Evolutionary conservation across 2,797 vertebrate genomes (phyloP), one percentile per base, ranked within the genome.

Genomic region (Sebastes steindachneri): DNA sequence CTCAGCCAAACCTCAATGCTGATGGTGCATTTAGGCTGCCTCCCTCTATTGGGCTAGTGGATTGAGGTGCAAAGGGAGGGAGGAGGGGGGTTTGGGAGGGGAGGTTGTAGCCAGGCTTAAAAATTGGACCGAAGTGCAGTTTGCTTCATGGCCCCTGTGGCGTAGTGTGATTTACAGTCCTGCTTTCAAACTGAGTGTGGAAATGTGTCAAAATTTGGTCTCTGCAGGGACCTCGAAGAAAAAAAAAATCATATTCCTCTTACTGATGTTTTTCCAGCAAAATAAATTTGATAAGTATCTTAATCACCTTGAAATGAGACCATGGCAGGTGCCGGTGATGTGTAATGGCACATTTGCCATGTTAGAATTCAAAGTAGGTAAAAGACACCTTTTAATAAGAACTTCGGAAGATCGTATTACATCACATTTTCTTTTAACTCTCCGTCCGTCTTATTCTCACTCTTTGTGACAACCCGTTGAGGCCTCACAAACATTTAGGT

Each of bases 131-230:
- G 59, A 85, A 86, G 91, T 91, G 92, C 90, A 88, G 87, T 89
- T 88, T 93, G 82, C 88, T 86, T 75, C 88, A 73, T 53, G 70
- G 89, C 89, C 92, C 90, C 93, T 83, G 91, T 88, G 89, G 93
- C 83, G 93, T 58, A 65, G 84, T 86, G 92, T 92, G 89, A 94
- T 95, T 95, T 93, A 91, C 87, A 77, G 45, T 88, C 83, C 90
- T 79, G 91, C 91, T 94, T 94, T 95, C 95, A 94, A 93, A 93
- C 94, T 26, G 93, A 93, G 94, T 93, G 91, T 90, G 92, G 89
- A 95, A 94, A 95, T 94, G 90, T 92, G 88, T 92, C 83, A 89
- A 94, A 93, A 93, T 95, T 83, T 91, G 84, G 77, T 92, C 89
- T 91, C 92, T 17, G 68, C 77, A 15, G 91, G 85, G 85, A 89